These are phyloP conservation scores for Drosophila subobscura DNA, from an alignment of 1,140 invertebrate genomes.

Conservation along the genomic window DNA sequence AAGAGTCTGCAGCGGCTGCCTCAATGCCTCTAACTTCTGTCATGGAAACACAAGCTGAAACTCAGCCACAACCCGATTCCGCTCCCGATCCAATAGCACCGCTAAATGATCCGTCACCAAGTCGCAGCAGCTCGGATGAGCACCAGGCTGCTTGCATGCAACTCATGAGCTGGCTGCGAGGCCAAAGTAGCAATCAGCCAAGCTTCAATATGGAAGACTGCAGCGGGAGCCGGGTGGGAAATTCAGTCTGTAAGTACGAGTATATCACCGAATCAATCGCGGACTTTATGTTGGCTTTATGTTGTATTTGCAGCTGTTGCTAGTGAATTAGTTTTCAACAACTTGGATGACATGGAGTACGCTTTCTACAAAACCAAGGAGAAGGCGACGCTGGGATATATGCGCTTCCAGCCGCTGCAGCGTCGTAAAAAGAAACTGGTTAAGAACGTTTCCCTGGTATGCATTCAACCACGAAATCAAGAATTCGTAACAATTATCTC, in stretches of 20 bases:
- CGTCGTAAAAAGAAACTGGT: slow-evolving; percentile 28
- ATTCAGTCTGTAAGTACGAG: not conserved
- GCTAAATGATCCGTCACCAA: not conserved
- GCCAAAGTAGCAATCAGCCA: not conserved
- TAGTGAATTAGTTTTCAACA: slow-evolving; percentile 35
- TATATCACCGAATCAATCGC: not conserved
- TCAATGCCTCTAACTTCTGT: too few species aligned
- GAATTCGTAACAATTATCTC: not conserved
- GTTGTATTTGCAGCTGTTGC: slow-evolving; percentile 28
- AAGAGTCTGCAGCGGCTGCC: not conserved
- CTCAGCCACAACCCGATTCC: not conserved
- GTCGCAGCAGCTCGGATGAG: too few species aligned
- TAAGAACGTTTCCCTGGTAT: slow-evolving; percentile 46
- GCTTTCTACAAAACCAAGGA: slow-evolving; percentile 58
- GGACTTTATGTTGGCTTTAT: not conserved
- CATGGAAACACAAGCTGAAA: not conserved
- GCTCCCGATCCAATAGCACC: not conserved
- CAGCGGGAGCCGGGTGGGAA: not conserved
- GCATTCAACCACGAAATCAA: not conserved
- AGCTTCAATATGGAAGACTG: not conserved
- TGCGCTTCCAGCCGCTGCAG: slow-evolving; percentile 62
- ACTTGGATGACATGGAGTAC: slow-evolving; percentile 60
- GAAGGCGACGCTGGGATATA: slow-evolving; percentile 48
- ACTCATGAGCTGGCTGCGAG: slow-evolving; percentile 15
- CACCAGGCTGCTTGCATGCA: not conserved